Evolutionary conservation across 1,140 invertebrate genomes (phyloP), one percentile per base, ranked within the genome.

Genomic region (Daktulosphaira vitifoliae): DNA sequence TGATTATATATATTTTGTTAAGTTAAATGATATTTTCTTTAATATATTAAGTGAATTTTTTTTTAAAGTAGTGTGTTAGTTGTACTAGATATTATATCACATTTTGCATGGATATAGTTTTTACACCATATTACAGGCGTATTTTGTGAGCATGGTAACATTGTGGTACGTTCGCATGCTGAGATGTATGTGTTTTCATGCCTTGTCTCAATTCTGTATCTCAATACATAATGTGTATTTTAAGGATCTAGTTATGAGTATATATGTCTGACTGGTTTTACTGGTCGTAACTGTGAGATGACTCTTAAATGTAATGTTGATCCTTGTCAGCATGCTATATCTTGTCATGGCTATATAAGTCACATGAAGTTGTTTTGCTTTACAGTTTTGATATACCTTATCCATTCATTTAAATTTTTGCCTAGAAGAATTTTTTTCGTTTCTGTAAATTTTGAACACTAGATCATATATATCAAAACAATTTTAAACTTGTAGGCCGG

Each of bases 261-360:
- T 76, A 77, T 81, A 7, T 96, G 92, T 72, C 82, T 81, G 1
- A 71, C 78, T 0, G 90, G 91, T 11, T 92, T 84, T 73, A 78
- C 77, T 25, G 91, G 91, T 15, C 75, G 80, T 26, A 79, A 81
- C 18, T 96, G 92, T 76, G 65, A 49, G 42, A 77, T 82, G 66
- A 74, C 81, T 26, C 76, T 82, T 69, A 78, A 81, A 39, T 84
- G 82, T 68, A 71, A 72, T 4, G 68, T 71, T n/a, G 77, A 77
- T 64, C 80, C 80, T 20, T 84, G 82, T 70, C 69, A 69, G 26
- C 79, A 80, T 67, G 77, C 77, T 53, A 79, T 78, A 5, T 78
- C 75, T 3, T 84, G 82, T 68, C 69, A 72, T 66, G 77, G 82
- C 20, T 62, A 48, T 62, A 39, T 59, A 25, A 62, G 56, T 62